These are phyloP conservation scores for Meiosimyza platycephala DNA, from an alignment of 2,888 invertebrate genomes.

Conservation along the genomic window DNA sequence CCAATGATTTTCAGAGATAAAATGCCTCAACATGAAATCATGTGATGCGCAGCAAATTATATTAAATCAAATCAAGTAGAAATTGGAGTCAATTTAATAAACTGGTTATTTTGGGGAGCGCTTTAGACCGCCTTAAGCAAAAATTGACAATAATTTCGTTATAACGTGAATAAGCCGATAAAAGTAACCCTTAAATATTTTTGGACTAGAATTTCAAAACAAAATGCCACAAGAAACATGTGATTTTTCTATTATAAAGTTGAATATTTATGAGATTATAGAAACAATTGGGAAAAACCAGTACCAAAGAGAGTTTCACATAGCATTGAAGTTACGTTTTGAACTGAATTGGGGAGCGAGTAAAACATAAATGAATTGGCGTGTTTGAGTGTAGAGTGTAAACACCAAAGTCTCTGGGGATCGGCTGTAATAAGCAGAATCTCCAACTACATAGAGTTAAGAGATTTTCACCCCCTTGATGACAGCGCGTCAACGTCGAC, in stretches of 20 bases:
- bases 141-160: no score
- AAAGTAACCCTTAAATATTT: slow-evolving; percentile 13
- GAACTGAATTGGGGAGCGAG: no score
- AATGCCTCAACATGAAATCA: slow-evolving; percentile 33
- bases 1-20: background rate
- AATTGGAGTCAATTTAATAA: slow-evolving; percentile 43
- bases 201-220: background rate
- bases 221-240: slow-evolving; percentile 25
- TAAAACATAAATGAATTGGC: no score
- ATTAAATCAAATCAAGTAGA: slow-evolving; percentile 42
- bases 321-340: no score
- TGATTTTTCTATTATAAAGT: slow-evolving; percentile 46
- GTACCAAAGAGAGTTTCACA: no score
- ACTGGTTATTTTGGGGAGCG: slow-evolving; percentile 12
- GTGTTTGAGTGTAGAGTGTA: no score
- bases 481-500: no score
- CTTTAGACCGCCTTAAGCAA: background rate
- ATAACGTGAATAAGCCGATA: background rate
- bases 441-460: no score
- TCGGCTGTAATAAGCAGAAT: no score
- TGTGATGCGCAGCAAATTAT: slow-evolving; percentile 35
- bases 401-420: no score
- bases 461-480: no score
- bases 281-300: no score
- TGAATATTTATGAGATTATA: slow-evolving; percentile 47